Base-by-base conservation (phyloP, 1,140 invertebrate species). In the Harlomillsia oculata region DNA sequence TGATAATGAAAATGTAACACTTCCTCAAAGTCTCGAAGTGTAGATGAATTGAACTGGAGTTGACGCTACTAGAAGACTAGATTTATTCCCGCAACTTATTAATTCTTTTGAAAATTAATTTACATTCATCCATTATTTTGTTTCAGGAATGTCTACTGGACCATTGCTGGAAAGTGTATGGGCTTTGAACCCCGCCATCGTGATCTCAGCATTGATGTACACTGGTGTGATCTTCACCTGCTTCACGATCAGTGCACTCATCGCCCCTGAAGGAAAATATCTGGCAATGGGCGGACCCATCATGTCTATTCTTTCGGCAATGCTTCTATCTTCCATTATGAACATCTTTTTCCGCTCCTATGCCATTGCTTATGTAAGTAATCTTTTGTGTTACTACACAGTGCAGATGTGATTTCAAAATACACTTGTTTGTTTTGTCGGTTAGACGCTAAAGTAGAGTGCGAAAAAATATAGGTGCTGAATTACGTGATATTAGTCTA, bases 221-320 rank as follows among this genome's bases (percentile, higher is more conserved):
- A 95, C 93, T 1, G 78, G 82, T 34, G 72, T 94, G 4, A 82
- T 97, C 21, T 98, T 97, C 73, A 80, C 84, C 6, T 90, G 88
- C 62, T 95, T 98, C 73, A 86, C 87, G 16, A 69, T 96, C 62
- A 57, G 86, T 36, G 82, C 94, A 4, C 77, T 97, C 63, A 77
- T 90, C 60, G 87, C 85, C 43, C 80, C 84, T 54, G 79, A 87
- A 60, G 87, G 91, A 45, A 82, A 82, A 64, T 97, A 83, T 79
- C 72, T 98, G 8, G 52, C 53, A 16, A 78, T 89, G 23, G 87
- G 84, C 44, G 84, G 82, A 1, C 80, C 84, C 51, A 75, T 97
- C 20, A 81, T 92, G 71, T 90, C 89, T 37, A 72, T 85, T 13
- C 72, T 96, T 13, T 83, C 83, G 40, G 80, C 82, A 45, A 78